Evolutionary conservation across 1,140 invertebrate species (phyloP), one percentile per base, ranked within the genome.

Genomic region (Dinothrombium tinctorium): DNA sequence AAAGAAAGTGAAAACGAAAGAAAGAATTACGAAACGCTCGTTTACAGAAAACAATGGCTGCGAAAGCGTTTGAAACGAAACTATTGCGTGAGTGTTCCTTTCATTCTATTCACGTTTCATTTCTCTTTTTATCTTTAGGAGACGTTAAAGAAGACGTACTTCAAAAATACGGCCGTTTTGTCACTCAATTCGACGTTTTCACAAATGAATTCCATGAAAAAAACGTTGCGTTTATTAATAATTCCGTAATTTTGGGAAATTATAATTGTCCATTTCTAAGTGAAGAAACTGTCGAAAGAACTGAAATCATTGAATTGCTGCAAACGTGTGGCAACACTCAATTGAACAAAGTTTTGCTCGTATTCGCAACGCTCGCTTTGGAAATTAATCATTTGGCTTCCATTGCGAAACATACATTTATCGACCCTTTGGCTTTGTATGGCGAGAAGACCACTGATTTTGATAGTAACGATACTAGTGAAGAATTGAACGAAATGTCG

Each of bases 261-360:
- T 15, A 23, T 19, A 23, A 6, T 35, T 17, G 19, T 21, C 28
- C 41, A 42, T n/a, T 9, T 12, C 7, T 37, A 17, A 12, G 20
- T 17, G 33, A 37, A n/a, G 14, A 38, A 19, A 19, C 20, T 12
- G 15, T 4, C n/a, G 43, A 44, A 20, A 24, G 17, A 9, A 40
- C 37, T n/a, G 37, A 44, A 8, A 25, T 40, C n/a, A 12, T 41
- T 4, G 39, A 47, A 17, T 14, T 47, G 2, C 26, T 47, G n/a
- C 42, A 46, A 32, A 47, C 46, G 9, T 45, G 46, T 40, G 46
- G 46, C 15, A 47, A 47, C 29, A 45, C 33, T 17, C 26, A 47
- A 37, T 23, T 47, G 25, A 44, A 44, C 19, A 47, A 39, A 33
- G 25, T 47, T 4, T 31, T 47, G 12, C 6, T 44, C n/a, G 46